phyloP scores from a whole-genome alignment of 2,113 vertebrate genomes.

The Rhea pennata region DNA sequence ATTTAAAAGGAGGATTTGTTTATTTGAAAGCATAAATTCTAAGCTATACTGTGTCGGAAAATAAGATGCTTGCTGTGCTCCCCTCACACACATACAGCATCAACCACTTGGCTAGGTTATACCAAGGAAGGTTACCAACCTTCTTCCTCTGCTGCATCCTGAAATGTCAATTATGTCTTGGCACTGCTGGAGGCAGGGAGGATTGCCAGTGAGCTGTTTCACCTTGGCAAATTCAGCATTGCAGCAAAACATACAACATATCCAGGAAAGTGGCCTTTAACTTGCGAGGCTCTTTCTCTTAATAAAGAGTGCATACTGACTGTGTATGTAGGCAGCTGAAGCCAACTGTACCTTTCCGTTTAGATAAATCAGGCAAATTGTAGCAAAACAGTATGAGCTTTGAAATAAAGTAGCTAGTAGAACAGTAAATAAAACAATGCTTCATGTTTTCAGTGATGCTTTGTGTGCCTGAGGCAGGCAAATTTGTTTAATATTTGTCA shows the following conservation, averaged over 20 bases:
- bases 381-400: no score
- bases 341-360: background rate
- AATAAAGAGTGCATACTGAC: rapidly evolving
- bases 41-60: background rate
- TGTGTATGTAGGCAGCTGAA: rapidly evolving
- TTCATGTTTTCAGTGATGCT: background rate
- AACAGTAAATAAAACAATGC: rapidly evolving
- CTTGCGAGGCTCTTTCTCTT: background rate
- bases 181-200: no score
- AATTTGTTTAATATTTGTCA: background rate
- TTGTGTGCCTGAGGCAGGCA: background rate
- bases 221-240: background rate
- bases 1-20: background rate
- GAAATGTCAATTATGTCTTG: rapidly evolving
- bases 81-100: background rate
- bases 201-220: rapidly evolving
- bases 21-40: background rate
- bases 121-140: no score
- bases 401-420: background rate
- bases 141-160: background rate
- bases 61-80: no score
- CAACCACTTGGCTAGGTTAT: no score
- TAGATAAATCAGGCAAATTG: background rate
- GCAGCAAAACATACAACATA: background rate
- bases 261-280: background rate